These are phyloP conservation scores for Hephaestus fuliginosus DNA, from an alignment of 2,797 vertebrate species.

Conservation along the genomic window DNA sequence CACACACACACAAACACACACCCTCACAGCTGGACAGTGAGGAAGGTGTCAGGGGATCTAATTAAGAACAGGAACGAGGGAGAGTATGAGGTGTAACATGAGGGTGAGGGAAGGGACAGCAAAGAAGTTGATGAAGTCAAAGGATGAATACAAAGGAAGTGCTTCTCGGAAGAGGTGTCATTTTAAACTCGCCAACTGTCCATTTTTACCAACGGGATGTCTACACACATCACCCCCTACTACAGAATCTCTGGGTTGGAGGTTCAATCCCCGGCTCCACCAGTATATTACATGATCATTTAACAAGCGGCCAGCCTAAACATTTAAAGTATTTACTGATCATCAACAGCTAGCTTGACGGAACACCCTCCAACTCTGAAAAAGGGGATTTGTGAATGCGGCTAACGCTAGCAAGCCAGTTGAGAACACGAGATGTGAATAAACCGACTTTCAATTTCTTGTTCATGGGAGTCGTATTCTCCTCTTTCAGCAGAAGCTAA, in stretches of 20 bases:
- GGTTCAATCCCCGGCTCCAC: too few species aligned
- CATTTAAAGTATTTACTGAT: neutral
- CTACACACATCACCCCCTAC: neutral
- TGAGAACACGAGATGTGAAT: neutral
- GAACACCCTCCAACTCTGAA: neutral
- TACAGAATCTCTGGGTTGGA: too few species aligned
- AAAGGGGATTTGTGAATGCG: neutral
- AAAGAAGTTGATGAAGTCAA: conserved; percentile 43
- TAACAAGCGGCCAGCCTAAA: neutral
- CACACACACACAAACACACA: conserved; percentile 25
- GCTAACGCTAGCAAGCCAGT: neutral
- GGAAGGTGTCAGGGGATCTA: conserved; percentile 68
- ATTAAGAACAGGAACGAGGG: conserved; percentile 64
- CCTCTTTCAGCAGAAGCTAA: neutral
- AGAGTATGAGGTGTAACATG: conserved; percentile 48
- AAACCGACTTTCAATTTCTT: neutral
- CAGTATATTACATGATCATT: neutral
- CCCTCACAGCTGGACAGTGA: conserved; percentile 65
- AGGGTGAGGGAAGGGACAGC: conserved; percentile 56
- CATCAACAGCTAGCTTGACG: neutral
- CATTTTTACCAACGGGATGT: conserved; percentile 12
- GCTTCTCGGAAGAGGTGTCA: conserved; percentile 24
- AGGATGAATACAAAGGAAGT: conserved; percentile 49
- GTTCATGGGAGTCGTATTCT: neutral
- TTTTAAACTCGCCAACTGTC: conserved; percentile 13